These are phyloP conservation scores for Apogon talboti DNA, from an alignment of 2,797 vertebrate genomes.

Conservation along the genomic window DNA sequence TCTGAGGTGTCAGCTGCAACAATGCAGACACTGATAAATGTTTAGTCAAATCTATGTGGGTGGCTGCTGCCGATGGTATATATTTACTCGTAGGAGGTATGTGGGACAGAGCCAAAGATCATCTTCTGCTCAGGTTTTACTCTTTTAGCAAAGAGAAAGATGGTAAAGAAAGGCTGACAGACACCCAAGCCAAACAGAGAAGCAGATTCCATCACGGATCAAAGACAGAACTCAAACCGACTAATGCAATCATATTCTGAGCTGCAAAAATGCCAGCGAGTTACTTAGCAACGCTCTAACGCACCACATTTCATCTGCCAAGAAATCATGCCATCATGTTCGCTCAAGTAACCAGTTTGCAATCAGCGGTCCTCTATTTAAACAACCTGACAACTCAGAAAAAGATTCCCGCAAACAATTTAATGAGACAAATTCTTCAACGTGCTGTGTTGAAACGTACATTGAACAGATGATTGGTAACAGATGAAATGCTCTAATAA, in stretches of 20 bases:
- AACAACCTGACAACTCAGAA: conserved; percentile 38
- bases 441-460: conserved; percentile 15
- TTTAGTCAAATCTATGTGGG: conserved; percentile 12
- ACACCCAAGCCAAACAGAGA: conserved; percentile 45
- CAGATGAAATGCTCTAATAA: conserved; percentile 26
- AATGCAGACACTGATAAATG: conserved; percentile 18
- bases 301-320: conserved; percentile 25
- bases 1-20: conserved; percentile 24
- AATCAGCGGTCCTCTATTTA: conserved; percentile 6
- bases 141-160: conserved; percentile 1
- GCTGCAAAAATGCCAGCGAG: conserved; percentile 24
- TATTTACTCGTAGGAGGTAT: conserved; percentile 16
- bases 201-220: conserved; percentile 34
- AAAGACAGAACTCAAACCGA: conserved; percentile 26
- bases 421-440: conserved; percentile 35
- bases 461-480: conserved; percentile 26
- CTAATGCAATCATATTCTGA: conserved; percentile 17
- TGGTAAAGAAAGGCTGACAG: not conserved
- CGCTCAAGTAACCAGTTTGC: conserved; percentile 24
- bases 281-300: conserved; percentile 16
- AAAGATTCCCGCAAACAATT: conserved; percentile 22
- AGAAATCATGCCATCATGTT: conserved; percentile 11
- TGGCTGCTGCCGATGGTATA: not conserved
- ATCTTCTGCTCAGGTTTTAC: not conserved
- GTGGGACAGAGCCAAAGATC: not conserved